A percentile compares a stretch with the other conserved stretches of the same genome.
Conservation (phyloP, 2,113 vertebrate species). For the Nothoprocta pentlandii region DNA sequence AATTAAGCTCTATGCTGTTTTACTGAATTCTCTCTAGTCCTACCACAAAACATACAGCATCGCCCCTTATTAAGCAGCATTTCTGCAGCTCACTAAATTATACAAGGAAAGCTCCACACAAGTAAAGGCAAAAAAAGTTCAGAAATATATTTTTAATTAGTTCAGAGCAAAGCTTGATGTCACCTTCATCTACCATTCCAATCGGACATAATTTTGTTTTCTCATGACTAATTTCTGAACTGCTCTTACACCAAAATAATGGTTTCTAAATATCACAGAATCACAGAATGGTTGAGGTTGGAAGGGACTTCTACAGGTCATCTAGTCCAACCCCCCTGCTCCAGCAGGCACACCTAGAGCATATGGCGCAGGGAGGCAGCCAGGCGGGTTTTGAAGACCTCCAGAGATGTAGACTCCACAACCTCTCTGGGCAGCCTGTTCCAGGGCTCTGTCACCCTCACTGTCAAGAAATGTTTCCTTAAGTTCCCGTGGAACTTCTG, state of each 20-base stretch:
- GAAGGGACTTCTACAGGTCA: too few relatives aligned
- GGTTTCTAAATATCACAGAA: constrained; percentile 43
- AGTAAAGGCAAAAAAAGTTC: background rate
- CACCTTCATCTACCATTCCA: constrained; percentile 41
- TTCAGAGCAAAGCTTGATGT: constrained; percentile 8
- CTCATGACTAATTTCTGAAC: constrained; percentile 50
- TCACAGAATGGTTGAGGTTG: too few relatives aligned
- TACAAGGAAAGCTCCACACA: background rate
- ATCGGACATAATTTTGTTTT: constrained; percentile 49
- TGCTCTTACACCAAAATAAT: constrained; percentile 62
- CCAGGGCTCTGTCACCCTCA: too few relatives aligned
- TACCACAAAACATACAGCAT: background rate
- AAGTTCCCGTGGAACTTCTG: too few relatives aligned
- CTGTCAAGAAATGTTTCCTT: too few relatives aligned
- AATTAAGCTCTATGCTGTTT: background rate
- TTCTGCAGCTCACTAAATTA: background rate
- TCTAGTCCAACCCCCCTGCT: too few relatives aligned
- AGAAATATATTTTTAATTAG: constrained; percentile 45
- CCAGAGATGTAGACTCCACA: too few relatives aligned
- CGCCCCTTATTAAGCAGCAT: background rate
- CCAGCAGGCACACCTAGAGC: too few relatives aligned
- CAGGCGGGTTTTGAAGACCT: too few relatives aligned
- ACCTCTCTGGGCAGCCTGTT: too few relatives aligned
- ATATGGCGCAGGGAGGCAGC: too few relatives aligned
- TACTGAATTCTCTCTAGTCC: background rate